Percentiles rank a stretch among this genome's conserved stretches.
Conservation (phyloP, 2,113 vertebrate genomes). For the Lota lota region DNA sequence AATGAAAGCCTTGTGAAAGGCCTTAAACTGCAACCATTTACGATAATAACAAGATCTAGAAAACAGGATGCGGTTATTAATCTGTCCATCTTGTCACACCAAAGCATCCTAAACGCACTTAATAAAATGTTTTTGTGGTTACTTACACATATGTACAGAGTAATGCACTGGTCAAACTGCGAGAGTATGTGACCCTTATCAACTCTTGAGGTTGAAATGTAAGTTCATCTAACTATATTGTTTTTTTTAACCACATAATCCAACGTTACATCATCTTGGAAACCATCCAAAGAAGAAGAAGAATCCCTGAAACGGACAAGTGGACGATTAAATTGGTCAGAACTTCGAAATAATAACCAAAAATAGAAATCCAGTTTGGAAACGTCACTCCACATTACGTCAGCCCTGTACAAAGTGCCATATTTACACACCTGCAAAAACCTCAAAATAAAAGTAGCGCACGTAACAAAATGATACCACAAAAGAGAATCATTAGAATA, state of each 20-base stretch:
- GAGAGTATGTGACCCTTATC: conserved; percentile 22
- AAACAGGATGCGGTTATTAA: conserved; percentile 17
- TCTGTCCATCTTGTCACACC: conserved; percentile 20
- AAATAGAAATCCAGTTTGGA: conserved; percentile 42
- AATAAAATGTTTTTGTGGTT: conserved; percentile 14
- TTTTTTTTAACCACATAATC: no score
- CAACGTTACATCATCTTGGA: no score
- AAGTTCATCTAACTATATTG: no score
- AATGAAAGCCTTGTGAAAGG: conserved; percentile 35
- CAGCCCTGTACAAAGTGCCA: conserved; percentile 34
- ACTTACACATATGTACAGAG: conserved; percentile 50
- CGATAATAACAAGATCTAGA: conserved; percentile 34
- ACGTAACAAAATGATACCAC: conserved; percentile 41
- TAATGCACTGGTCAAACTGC: conserved; percentile 67
- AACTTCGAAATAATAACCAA: not conserved
- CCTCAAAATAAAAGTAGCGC: conserved; percentile 10
- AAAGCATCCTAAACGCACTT: conserved; percentile 41
- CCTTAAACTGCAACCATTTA: conserved; percentile 28
- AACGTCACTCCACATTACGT: conserved; percentile 36
- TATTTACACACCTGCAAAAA: conserved; percentile 59
- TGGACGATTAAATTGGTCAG: conserved; percentile 15
- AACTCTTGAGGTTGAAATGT: not conserved
- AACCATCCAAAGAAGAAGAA: not conserved
- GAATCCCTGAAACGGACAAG: conserved; percentile 70
- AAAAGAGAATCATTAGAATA: conserved; percentile 32